Conservation (phyloP, 1,140 invertebrate species). For the Bombus superbus region DNA sequence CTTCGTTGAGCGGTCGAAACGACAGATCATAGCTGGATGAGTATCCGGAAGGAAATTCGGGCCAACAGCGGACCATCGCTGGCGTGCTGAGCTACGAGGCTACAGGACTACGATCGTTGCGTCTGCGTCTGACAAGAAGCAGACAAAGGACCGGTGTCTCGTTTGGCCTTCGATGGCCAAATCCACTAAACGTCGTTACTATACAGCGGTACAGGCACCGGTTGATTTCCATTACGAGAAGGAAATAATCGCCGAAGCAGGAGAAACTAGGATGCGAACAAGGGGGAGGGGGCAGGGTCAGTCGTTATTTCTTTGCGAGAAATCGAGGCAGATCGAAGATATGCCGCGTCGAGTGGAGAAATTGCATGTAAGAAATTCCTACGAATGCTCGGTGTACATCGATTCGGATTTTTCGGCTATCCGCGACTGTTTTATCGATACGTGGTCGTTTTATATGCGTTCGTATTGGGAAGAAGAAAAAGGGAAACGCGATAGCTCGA, state of each 20-base stretch:
- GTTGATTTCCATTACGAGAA: not conserved
- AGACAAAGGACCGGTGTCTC: slow-evolving; percentile 11
- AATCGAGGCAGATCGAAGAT: not conserved
- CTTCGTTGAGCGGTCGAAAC: not conserved
- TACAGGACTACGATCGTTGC: too few relatives aligned
- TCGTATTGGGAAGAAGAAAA: not conserved
- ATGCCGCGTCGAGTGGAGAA: not conserved
- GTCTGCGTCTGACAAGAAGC: slow-evolving; percentile 1
- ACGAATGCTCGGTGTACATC: not conserved
- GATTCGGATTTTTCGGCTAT: not conserved
- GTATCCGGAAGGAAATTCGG: not conserved
- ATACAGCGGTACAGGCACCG: not conserved
- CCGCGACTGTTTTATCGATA: not conserved
- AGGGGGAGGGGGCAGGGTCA: not conserved
- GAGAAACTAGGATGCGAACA: not conserved
- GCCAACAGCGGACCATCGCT: not conserved
- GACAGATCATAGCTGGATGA: not conserved
- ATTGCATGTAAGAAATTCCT: not conserved
- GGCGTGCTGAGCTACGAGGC: not conserved
- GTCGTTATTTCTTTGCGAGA: too few relatives aligned
- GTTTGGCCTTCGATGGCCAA: not conserved
- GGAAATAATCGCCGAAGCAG: not conserved
- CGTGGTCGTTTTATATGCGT: not conserved
- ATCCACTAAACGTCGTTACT: not conserved
- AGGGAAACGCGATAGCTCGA: not conserved